A percentile compares a stretch with the other conserved stretches of the same genome.
Conservation (phyloP, 2,888 invertebrate genomes). For the Eurytoma adleriae region DNA sequence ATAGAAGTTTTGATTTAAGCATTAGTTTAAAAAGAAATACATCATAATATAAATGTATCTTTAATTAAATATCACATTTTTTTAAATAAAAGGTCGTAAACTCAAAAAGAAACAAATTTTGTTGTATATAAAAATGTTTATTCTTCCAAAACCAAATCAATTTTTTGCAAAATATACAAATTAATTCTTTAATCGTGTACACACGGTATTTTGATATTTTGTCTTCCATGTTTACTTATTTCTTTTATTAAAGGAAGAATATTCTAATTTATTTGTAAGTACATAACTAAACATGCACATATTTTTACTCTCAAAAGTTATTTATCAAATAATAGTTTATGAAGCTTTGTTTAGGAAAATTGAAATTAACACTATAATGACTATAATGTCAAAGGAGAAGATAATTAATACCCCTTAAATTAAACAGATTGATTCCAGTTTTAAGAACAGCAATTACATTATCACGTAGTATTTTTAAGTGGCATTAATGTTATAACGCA, state of each 20-base stretch:
- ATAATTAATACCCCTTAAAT: neutral
- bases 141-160: constrained; percentile 34
- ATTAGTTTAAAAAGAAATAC: neutral
- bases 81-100: neutral
- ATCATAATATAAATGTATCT: no score
- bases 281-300: no score
- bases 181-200: constrained; percentile 1
- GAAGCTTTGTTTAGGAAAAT: no score
- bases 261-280: no score
- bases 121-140: constrained; percentile 47
- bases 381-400: neutral
- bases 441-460: constrained; percentile 38
- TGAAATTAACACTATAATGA: no score
- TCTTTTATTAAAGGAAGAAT: neutral
- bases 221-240: no score
- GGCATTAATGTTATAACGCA: constrained; percentile 50
- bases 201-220: neutral
- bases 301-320: no score
- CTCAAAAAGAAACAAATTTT: neutral
- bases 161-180: constrained; percentile 28
- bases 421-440: constrained; percentile 25
- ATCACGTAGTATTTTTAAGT: constrained; percentile 53
- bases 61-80: neutral
- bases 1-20: neutral
- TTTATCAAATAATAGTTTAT: no score